phyloP scores from a whole-genome alignment of 2,113 vertebrate species.

The Pseudopodoces humilis region DNA sequence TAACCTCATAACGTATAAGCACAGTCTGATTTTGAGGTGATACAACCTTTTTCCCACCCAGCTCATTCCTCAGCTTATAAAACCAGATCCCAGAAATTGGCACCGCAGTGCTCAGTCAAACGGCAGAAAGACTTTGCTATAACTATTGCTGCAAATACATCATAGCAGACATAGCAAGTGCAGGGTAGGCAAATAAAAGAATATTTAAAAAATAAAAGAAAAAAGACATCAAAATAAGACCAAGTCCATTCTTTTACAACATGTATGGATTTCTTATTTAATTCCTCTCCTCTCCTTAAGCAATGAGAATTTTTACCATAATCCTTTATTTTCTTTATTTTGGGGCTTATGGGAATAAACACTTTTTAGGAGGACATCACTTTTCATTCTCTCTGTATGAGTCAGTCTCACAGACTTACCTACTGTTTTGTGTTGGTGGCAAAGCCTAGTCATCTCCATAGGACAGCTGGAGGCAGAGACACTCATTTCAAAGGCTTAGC shows the following conservation, averaged over 20 bases:
- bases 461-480: neutral
- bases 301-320: neutral
- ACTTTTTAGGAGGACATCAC: neutral
- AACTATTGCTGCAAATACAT: neutral
- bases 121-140: neutral
- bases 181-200: neutral
- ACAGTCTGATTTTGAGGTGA: neutral
- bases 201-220: fast-evolving
- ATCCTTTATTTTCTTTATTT: neutral
- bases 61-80: neutral
- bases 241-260: neutral
- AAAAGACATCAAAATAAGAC: neutral
- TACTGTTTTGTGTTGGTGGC: neutral
- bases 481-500: neutral
- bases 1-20: neutral
- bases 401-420: neutral
- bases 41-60: neutral
- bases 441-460: neutral
- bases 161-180: neutral
- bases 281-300: neutral
- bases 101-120: neutral
- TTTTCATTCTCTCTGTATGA: neutral
- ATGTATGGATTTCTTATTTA: neutral
- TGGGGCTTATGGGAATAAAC: neutral
- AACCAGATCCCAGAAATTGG: neutral